A percentile compares a stretch with the other conserved stretches of the same genome.
Conservation (phyloP, 2,797 vertebrate species). For the Leucoraja ocellata region DNA sequence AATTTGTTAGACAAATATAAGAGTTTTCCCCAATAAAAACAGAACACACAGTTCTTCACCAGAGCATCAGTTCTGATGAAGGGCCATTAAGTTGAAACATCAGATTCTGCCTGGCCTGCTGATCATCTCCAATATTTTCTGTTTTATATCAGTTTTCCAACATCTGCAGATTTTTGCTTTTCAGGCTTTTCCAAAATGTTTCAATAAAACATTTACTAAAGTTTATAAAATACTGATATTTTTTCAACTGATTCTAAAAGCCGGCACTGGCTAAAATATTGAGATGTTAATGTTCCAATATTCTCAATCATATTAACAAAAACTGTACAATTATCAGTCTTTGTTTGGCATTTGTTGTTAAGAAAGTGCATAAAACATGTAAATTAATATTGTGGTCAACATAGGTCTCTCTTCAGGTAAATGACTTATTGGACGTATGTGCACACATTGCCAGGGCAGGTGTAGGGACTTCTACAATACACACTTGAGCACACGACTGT, state of each 20-base stretch:
- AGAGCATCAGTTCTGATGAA: too few relatives aligned
- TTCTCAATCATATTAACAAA: background rate
- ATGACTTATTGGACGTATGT: too few relatives aligned
- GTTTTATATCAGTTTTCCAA: too few relatives aligned
- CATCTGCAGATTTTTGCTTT: too few relatives aligned
- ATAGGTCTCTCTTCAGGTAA: background rate
- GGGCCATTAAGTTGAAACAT: too few relatives aligned
- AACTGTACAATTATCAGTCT: background rate
- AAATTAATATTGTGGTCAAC: background rate
- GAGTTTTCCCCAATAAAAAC: background rate
- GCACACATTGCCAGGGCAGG: too few relatives aligned
- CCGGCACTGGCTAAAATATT: background rate
- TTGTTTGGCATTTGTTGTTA: background rate
- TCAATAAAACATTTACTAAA: background rate
- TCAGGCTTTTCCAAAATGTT: too few relatives aligned
- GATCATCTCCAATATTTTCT: too few relatives aligned
- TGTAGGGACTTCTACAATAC: too few relatives aligned
- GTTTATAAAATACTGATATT: background rate
- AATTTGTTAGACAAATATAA: background rate
- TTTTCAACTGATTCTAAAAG: background rate
- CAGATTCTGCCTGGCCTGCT: too few relatives aligned
- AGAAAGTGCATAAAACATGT: background rate
- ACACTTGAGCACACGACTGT: too few relatives aligned
- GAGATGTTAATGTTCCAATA: background rate
- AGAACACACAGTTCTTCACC: too few relatives aligned